Evolutionary conservation across 2,888 invertebrate genomes (phyloP).

Genomic region (Amblyjoppa proteus): DNA sequence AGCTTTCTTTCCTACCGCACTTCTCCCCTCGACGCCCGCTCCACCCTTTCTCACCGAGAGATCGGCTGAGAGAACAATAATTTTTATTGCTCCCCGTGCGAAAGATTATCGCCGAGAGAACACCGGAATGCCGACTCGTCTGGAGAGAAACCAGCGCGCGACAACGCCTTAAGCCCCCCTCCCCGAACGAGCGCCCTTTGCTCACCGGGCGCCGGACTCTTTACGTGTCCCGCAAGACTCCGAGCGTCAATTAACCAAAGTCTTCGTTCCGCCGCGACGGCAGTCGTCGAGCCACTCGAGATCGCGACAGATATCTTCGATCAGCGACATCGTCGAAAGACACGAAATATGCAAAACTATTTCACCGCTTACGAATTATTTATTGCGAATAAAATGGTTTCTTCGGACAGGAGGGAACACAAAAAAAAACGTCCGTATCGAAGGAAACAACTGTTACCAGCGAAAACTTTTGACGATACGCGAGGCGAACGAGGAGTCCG

Average conservation of each 20-base stretch:
- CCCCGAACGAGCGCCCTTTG: slow-evolving; percentile 18
- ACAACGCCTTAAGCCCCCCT: slow-evolving; percentile 49
- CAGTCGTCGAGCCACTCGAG: slow-evolving; percentile 34
- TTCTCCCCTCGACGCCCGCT: background rate
- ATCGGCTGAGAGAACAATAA: slow-evolving; percentile 18
- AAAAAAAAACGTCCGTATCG: slow-evolving; percentile 8
- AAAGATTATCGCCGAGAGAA: slow-evolving; percentile 7
- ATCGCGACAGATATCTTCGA: slow-evolving; percentile 19
- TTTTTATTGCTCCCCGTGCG: slow-evolving; percentile 29
- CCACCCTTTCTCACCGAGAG: background rate
- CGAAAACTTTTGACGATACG: slow-evolving; percentile 33
- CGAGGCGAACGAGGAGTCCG: background rate
- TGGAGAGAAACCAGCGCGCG: slow-evolving; percentile 20
- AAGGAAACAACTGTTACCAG: slow-evolving; percentile 29
- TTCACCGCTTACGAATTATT: background rate
- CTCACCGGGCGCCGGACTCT: slow-evolving; percentile 38
- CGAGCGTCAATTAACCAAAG: slow-evolving; percentile 62
- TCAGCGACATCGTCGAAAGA: slow-evolving; percentile 26
- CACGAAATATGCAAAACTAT: background rate
- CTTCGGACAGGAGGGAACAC: background rate
- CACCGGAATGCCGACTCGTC: slow-evolving; percentile 22
- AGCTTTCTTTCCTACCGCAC: background rate
- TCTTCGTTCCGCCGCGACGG: slow-evolving; percentile 35
- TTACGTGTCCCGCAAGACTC: slow-evolving; percentile 36
- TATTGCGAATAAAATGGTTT: background rate